phyloP scores from a whole-genome alignment of 2,113 vertebrate species.

The Panthera tigris region DNA sequence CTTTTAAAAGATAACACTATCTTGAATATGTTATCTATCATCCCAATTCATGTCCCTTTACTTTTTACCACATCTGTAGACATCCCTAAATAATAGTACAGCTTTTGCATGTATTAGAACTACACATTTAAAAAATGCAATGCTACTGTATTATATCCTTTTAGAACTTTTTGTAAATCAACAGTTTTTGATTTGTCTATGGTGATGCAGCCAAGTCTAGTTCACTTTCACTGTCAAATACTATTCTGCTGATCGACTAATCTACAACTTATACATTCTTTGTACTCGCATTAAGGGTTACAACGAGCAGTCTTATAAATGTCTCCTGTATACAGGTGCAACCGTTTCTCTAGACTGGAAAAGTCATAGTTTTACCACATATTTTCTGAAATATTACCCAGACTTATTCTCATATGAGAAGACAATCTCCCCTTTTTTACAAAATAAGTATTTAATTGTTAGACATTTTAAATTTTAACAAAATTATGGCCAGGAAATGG shows the following conservation, averaged over 20 bases:
- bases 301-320: not conserved
- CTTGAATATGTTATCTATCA: not conserved
- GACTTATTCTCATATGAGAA: not conserved
- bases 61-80: not conserved
- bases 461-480: constrained; percentile 23
- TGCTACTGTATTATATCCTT: not conserved
- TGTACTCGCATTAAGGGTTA: not conserved
- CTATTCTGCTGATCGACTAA: not conserved
- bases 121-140: not conserved
- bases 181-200: not conserved
- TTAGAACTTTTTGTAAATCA: not conserved
- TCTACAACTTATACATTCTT: not conserved
- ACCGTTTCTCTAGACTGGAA: not conserved
- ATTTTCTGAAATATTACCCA: not conserved
- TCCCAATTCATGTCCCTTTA: not conserved
- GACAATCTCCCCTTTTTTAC: not conserved
- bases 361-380: not conserved
- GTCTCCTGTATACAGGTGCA: not conserved
- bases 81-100: not conserved
- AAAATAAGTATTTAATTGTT: not conserved
- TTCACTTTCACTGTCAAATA: not conserved
- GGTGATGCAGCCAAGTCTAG: not conserved
- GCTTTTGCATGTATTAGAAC: not conserved
- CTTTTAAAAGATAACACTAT: not conserved
- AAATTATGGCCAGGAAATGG: not conserved